Conservation (phyloP, 2,113 vertebrate species). For the Corythaixoides concolor region DNA sequence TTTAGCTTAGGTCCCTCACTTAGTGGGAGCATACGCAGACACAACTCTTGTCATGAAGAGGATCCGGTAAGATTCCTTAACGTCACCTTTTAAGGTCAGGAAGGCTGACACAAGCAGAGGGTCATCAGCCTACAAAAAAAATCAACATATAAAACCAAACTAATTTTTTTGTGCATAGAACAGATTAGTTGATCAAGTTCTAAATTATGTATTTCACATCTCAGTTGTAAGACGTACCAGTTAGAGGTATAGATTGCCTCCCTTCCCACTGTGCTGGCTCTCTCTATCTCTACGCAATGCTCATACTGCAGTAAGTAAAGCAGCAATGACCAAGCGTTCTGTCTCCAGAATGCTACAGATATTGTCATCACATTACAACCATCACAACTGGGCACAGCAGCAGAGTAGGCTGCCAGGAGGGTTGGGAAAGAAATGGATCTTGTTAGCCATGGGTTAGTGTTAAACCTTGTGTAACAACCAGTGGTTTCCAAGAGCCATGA, state of each 20-base stretch:
- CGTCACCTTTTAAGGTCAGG: slow-evolving; percentile 80
- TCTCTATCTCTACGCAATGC: neutral
- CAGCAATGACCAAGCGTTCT: neutral
- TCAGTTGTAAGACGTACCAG: neutral
- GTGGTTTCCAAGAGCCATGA: neutral
- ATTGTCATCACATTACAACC: neutral
- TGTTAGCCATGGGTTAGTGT: neutral
- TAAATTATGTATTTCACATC: neutral
- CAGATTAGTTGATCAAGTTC: neutral
- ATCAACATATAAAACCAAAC: neutral
- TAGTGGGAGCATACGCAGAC: neutral
- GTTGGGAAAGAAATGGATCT: neutral
- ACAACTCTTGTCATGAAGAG: slow-evolving; percentile 66
- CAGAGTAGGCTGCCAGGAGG: neutral
- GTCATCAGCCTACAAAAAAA: slow-evolving; percentile 77
- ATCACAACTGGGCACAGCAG: neutral
- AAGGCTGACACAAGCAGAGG: slow-evolving; percentile 73
- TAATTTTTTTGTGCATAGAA: neutral
- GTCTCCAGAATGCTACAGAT: neutral
- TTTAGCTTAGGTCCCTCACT: neutral
- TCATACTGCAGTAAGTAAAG: neutral
- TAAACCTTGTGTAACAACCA: neutral
- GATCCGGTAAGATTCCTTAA: slow-evolving; percentile 78
- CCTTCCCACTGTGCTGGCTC: neutral
- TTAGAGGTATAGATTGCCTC: neutral